These are phyloP conservation scores for Hydrotaea cyrtoneurina DNA, from an alignment of 2,888 invertebrate genomes.

Conservation along the genomic window DNA sequence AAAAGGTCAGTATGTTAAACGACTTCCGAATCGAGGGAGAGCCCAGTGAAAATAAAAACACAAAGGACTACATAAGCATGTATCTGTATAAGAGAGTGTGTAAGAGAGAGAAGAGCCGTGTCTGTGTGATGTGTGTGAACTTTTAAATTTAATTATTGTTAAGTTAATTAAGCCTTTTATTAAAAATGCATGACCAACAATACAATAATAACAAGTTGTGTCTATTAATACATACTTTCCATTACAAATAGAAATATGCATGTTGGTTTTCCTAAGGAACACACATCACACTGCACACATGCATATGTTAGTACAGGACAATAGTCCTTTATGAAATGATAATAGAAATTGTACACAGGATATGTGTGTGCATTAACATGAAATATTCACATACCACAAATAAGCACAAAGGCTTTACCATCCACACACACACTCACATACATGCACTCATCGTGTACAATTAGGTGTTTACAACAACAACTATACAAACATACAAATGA, in stretches of 20 bases:
- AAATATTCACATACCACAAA: conserved; percentile 38
- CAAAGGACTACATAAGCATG: too few species aligned
- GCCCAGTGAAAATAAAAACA: background rate
- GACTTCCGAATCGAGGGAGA: background rate
- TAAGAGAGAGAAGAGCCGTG: too few species aligned
- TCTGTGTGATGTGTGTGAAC: conserved; percentile 48
- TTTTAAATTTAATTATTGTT: conserved; percentile 70
- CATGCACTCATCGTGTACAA: conserved; percentile 27
- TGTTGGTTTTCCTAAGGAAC: conserved; percentile 5
- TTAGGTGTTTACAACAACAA: conserved; percentile 57
- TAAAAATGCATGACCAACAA: conserved; percentile 71
- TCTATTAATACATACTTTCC: conserved; percentile 15
- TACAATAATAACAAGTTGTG: conserved; percentile 44
- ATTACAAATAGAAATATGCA: conserved; percentile 56
- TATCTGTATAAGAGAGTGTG: background rate
- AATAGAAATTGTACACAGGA: conserved; percentile 28
- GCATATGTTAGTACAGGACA: conserved; percentile 49
- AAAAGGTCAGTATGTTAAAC: background rate
- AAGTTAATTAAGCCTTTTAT: conserved; percentile 74
- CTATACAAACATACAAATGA: conserved; percentile 15
- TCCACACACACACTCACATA: background rate
- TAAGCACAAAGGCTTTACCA: conserved; percentile 7
- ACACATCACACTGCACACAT: conserved; percentile 46
- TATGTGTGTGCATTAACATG: conserved; percentile 37
- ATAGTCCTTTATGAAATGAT: conserved; percentile 37